Evolutionary conservation across 2,113 vertebrate species (phyloP).

Genomic region (Sminthopsis crassicaudata): DNA sequence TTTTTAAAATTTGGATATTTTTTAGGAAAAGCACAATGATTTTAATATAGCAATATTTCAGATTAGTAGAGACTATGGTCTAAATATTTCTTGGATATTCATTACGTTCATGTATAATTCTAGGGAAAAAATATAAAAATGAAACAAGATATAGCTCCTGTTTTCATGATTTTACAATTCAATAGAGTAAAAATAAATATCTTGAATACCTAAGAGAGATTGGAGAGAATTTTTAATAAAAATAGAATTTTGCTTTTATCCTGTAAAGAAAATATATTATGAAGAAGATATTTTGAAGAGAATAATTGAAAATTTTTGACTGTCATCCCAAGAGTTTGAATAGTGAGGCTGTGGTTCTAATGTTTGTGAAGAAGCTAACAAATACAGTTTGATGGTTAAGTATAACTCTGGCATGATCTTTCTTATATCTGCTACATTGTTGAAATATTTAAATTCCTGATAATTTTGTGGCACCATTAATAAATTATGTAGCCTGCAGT

Average conservation of each 20-base stretch:
- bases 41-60: neutral
- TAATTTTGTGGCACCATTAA: too few relatives aligned
- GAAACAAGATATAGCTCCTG: neutral
- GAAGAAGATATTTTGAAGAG: too few relatives aligned
- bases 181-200: neutral
- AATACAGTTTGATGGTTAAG: too few relatives aligned
- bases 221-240: neutral
- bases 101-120: neutral
- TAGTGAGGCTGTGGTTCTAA: too few relatives aligned
- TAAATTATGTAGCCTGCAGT: too few relatives aligned
- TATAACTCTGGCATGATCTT: too few relatives aligned
- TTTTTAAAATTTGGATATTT: slow-evolving; percentile 3
- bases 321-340: too few relatives aligned
- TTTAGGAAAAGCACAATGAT: neutral
- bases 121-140: neutral
- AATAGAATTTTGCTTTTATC: neutral
- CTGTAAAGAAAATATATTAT: too few relatives aligned
- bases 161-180: neutral
- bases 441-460: too few relatives aligned
- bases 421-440: too few relatives aligned
- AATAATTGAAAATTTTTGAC: too few relatives aligned
- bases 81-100: neutral
- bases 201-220: neutral
- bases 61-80: neutral
- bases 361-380: too few relatives aligned